Percentiles rank a stretch among this genome's conserved stretches.
Conservation (phyloP, 1,140 invertebrate species). For the Caenorhabditis elegans region WBcel235 BX284602.5:13991001-13991500, state of each 20-base stretch:
- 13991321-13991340: conserved; percentile 36
- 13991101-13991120: no score
- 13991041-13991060: no score
- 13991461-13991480: background rate
- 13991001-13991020: no score
- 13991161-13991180: conserved; percentile 27
- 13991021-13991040: no score
- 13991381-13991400: background rate
- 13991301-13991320: conserved; percentile 44
- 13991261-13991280: conserved; percentile 28
- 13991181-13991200: conserved; percentile 28
- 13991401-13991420: background rate
- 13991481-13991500: background rate
- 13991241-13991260: conserved; percentile 39
- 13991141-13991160: no score
- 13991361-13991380: conserved; percentile 9
- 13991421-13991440: conserved; percentile 35
- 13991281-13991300: conserved; percentile 7
- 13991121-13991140: no score
- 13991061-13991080: no score
- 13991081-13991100: no score
- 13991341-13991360: background rate
- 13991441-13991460: conserved; percentile 14
- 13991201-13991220: background rate
- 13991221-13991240: conserved; percentile 24